These are phyloP conservation scores for Notarius lentiginosus DNA, from an alignment of 2,113 vertebrate genomes.

Conservation along the genomic window DNA sequence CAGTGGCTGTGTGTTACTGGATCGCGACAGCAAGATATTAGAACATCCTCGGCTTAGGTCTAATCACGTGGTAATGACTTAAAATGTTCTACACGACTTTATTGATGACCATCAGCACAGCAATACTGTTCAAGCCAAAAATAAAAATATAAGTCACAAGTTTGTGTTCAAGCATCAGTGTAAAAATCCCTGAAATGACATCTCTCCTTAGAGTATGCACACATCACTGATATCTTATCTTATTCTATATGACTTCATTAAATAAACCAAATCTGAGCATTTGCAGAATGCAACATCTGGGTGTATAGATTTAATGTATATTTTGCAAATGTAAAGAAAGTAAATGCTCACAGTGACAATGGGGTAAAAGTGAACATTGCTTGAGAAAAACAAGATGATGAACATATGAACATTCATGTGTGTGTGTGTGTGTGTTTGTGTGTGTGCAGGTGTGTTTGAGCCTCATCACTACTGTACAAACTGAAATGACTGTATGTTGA, in stretches of 20 bases:
- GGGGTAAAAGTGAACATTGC: slow-evolving; percentile 23
- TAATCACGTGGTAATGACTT: not conserved
- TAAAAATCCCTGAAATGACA: not conserved
- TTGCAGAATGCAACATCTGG: not conserved
- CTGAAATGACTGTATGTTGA: slow-evolving; percentile 32
- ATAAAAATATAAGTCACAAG: not conserved
- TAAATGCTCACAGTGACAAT: slow-evolving; percentile 41
- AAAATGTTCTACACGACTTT: not conserved
- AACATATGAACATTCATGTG: slow-evolving; percentile 23
- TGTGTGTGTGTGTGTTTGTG: slow-evolving; percentile 33
- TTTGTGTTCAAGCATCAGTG: not conserved
- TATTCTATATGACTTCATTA: not conserved
- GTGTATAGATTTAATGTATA: not conserved
- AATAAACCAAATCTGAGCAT: not conserved
- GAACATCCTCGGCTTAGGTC: not conserved
- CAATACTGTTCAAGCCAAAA: no score
- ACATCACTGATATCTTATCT: not conserved
- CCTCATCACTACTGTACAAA: slow-evolving; percentile 58
- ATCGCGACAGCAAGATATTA: not conserved
- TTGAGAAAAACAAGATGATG: slow-evolving; percentile 28
- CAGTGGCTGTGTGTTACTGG: no score
- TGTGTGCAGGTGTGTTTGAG: slow-evolving; percentile 18
- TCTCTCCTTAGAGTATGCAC: not conserved
- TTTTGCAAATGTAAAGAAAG: slow-evolving; percentile 35
- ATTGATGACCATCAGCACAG: not conserved